Evolutionary conservation across 1,140 invertebrate genomes (phyloP).

Genomic region (Zophobas morio): DNA sequence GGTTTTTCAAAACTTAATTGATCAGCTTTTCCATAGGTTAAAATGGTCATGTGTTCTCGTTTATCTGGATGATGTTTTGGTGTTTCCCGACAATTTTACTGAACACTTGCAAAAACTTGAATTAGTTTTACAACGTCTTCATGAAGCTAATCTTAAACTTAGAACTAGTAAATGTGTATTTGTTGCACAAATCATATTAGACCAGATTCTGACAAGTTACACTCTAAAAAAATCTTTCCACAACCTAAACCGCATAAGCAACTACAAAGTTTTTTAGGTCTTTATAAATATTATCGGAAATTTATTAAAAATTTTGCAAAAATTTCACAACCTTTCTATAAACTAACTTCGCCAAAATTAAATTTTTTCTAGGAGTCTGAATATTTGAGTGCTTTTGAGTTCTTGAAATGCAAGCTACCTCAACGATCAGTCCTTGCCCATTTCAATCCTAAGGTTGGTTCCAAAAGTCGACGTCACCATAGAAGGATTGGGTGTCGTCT

Average conservation of each 20-base stretch:
- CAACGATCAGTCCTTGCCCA: constrained; percentile 14
- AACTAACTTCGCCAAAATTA: neutral
- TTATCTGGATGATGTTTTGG: constrained; percentile 44
- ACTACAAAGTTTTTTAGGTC: constrained; percentile 20
- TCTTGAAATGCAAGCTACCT: constrained; percentile 13
- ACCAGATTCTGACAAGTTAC: constrained; percentile 16
- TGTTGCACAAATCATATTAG: neutral
- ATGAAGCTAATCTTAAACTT: neutral
- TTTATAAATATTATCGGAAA: constrained; percentile 40
- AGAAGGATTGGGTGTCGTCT: neutral
- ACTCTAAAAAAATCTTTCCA: constrained; percentile 7
- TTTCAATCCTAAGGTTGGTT: constrained; percentile 10
- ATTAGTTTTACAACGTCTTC: neutral
- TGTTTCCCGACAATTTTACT: constrained; percentile 7
- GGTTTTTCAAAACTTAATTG: constrained; percentile 46
- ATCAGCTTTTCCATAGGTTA: constrained; percentile 28
- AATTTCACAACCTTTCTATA: constrained; percentile 1
- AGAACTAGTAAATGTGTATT: constrained; percentile 15
- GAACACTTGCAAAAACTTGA: constrained; percentile 39
- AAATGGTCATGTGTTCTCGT: constrained; percentile 41
- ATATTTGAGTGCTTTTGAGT: constrained; percentile 6
- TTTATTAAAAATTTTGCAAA: constrained; percentile 34
- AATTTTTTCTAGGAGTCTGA: neutral
- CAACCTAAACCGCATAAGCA: constrained; percentile 11
- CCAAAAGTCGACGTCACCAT: constrained; percentile 1